Percentiles rank a stretch among this genome's conserved stretches.
phyloP scores from a whole-genome alignment of 1,140 invertebrate genomes.

The Microplitis mediator region DNA sequence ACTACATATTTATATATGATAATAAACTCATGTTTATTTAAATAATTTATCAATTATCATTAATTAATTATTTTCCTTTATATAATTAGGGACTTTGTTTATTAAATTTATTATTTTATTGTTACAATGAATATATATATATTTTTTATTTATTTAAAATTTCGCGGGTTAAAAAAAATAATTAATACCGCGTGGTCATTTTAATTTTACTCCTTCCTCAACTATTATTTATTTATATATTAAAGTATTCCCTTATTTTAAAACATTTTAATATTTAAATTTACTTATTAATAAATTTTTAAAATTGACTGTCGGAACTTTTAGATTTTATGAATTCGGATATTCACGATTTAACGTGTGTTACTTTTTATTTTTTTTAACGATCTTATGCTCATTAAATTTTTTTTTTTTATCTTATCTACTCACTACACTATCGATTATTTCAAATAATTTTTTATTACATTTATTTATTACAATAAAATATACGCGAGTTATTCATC shows the following conservation, averaged over 20 bases:
- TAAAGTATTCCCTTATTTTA: background rate
- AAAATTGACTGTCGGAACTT: constrained; percentile 28
- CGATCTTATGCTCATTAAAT: constrained; percentile 2
- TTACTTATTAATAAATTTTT: background rate
- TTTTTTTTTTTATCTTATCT: background rate
- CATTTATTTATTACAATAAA: constrained; percentile 16
- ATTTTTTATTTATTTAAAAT: too few relatives aligned
- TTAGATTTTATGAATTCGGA: constrained; percentile 26
- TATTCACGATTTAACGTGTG: constrained; percentile 19
- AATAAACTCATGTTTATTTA: too few relatives aligned
- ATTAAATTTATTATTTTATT: too few relatives aligned
- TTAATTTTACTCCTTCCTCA: too few relatives aligned
- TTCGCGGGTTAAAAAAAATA: too few relatives aligned
- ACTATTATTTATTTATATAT: background rate
- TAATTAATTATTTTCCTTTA: too few relatives aligned
- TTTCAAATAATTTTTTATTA: background rate
- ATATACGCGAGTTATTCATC: constrained; percentile 18
- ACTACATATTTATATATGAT: too few relatives aligned
- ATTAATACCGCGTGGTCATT: too few relatives aligned
- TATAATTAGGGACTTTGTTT: too few relatives aligned
- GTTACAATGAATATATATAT: too few relatives aligned
- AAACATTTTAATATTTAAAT: background rate
- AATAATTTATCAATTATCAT: too few relatives aligned
- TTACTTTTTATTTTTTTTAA: background rate
- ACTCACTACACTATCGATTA: background rate